Evolutionary conservation across 1,140 invertebrate species (phyloP).

Genomic region (Andricus grossulariae): DNA sequence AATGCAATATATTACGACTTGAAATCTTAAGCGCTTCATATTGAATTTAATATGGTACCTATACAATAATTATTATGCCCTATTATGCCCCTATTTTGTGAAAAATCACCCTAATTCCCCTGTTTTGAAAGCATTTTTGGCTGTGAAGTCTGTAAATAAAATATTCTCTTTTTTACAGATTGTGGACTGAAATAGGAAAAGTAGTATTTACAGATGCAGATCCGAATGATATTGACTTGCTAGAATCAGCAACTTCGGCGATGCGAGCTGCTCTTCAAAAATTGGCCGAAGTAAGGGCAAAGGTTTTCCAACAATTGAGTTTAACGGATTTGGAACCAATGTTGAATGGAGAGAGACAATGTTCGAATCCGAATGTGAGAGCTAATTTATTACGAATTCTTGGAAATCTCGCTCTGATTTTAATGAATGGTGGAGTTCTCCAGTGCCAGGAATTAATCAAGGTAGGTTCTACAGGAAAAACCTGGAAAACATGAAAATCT

Average conservation of each 20-base stretch:
- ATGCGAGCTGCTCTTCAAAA: conserved; percentile 79
- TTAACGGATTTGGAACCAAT: conserved; percentile 74
- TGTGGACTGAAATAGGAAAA: conserved; percentile 78
- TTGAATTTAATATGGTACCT: too few species aligned
- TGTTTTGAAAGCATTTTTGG: too few species aligned
- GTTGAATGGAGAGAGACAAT: conserved; percentile 78
- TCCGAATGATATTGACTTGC: conserved; percentile 71
- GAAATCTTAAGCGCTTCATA: too few species aligned
- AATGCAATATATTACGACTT: too few species aligned
- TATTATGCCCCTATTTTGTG: too few species aligned
- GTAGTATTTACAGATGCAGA: conserved; percentile 76
- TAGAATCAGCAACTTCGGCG: conserved; percentile 81
- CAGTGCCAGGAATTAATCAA: conserved; percentile 64
- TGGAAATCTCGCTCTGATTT: conserved; percentile 77
- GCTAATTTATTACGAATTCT: conserved; percentile 83
- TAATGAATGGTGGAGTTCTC: conserved; percentile 52
- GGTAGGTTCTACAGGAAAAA: conserved; percentile 58
- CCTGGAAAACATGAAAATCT: too few species aligned
- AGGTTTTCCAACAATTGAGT: conserved; percentile 67
- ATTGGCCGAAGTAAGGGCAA: conserved; percentile 58
- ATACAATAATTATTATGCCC: too few species aligned
- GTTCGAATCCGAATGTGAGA: conserved; percentile 78
- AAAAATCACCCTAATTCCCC: too few species aligned
- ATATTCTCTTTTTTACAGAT: conserved; percentile 68
- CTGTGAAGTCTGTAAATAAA: too few species aligned